phyloP scores from a whole-genome alignment of 2,113 vertebrate genomes.

The Rhineura floridana region DNA sequence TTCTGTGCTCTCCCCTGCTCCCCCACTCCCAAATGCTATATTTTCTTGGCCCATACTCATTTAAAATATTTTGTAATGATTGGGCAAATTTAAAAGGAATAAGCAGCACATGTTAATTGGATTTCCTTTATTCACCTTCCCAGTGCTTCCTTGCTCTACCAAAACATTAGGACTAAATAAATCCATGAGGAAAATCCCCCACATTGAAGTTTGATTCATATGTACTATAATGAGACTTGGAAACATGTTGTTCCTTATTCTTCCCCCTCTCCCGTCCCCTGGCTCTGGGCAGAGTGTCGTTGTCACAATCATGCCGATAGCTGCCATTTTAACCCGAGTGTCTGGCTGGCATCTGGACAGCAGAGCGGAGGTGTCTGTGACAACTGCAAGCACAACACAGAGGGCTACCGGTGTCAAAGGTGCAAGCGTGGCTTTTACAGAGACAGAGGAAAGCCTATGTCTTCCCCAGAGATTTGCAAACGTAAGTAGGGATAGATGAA shows the following conservation, averaged over 20 bases:
- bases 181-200: neutral
- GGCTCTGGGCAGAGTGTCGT: slow-evolving; percentile 82
- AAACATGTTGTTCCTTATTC: neutral
- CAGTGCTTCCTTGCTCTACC: neutral
- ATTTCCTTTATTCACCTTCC: neutral
- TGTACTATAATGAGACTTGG: neutral
- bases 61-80: neutral
- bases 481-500: slow-evolving; percentile 71
- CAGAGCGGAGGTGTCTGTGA: slow-evolving; percentile 83
- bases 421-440: slow-evolving; percentile 83
- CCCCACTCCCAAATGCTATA: neutral
- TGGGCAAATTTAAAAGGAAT: neutral
- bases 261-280: neutral
- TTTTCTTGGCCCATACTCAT: neutral
- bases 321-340: slow-evolving; percentile 83
- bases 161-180: neutral
- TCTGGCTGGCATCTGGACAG: slow-evolving; percentile 81
- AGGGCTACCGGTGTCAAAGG: slow-evolving; percentile 84
- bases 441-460: slow-evolving; percentile 72
- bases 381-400: slow-evolving; percentile 84
- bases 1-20: neutral
- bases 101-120: neutral
- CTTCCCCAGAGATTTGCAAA: slow-evolving; percentile 80
- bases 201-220: neutral
- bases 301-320: slow-evolving; percentile 85